phyloP scores from a whole-genome alignment of 2,113 vertebrate species.

The Falcunculus frontatus region DNA sequence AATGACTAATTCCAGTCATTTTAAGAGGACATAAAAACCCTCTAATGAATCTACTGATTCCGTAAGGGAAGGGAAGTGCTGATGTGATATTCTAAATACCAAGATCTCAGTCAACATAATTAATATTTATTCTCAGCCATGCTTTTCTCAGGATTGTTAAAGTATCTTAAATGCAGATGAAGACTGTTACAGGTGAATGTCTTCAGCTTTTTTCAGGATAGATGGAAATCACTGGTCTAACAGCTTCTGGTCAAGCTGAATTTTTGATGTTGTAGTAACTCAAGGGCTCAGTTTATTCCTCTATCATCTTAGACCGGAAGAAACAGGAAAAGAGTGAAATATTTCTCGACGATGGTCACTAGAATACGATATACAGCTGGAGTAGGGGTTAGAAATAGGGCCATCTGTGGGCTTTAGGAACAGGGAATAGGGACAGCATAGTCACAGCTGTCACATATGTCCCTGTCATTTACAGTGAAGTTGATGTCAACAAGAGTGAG shows the following conservation, averaged over 20 bases:
- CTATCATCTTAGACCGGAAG: background rate
- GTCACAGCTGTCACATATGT: background rate
- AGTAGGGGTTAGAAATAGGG: background rate
- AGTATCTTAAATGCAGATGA: background rate
- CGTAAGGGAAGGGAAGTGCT: background rate
- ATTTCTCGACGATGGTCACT: background rate
- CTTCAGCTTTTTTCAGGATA: background rate
- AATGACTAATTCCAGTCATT: constrained; percentile 9
- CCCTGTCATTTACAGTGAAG: background rate
- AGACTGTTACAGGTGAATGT: background rate
- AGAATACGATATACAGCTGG: background rate
- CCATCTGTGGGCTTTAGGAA: background rate
- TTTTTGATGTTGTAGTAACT: background rate
- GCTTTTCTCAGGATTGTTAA: background rate
- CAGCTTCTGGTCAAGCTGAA: background rate
- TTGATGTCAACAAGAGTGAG: background rate
- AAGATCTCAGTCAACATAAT: background rate
- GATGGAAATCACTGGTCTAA: background rate
- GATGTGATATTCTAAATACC: background rate
- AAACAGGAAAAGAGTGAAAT: background rate
- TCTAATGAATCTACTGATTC: background rate
- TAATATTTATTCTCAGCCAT: background rate
- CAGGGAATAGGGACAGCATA: background rate
- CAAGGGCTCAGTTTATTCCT: background rate
- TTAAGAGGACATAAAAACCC: background rate